Conservation (phyloP, 2,888 invertebrate species). For the Amphimallon solstitiale region DNA sequence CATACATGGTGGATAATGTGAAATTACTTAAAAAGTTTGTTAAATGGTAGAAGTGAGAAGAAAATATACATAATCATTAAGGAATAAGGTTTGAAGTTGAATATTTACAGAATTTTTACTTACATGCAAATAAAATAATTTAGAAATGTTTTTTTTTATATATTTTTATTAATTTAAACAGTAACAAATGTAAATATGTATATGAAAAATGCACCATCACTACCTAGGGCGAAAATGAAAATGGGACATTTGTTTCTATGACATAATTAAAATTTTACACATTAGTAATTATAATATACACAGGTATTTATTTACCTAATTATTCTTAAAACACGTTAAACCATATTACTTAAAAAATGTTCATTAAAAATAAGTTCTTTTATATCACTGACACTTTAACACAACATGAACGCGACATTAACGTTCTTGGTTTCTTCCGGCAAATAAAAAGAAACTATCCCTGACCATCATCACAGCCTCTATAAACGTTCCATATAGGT, state of each 20-base stretch:
- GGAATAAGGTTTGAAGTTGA: too few species aligned
- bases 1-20: too few species aligned
- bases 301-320: slow-evolving; percentile 9
- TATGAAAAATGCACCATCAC: too few species aligned
- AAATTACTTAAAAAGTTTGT: too few species aligned
- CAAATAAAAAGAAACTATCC: slow-evolving; percentile 13
- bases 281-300: slow-evolving; percentile 18
- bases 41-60: too few species aligned
- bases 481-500: slow-evolving; percentile 15
- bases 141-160: too few species aligned
- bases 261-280: slow-evolving; percentile 12
- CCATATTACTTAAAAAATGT: background rate
- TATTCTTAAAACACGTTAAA: slow-evolving; percentile 2
- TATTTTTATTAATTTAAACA: too few species aligned
- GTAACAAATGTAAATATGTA: too few species aligned
- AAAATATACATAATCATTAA: too few species aligned
- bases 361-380: slow-evolving; percentile 17
- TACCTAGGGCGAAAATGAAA: slow-evolving; percentile 18
- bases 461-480: slow-evolving; percentile 32
- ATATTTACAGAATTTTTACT: too few species aligned
- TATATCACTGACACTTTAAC: slow-evolving; percentile 21
- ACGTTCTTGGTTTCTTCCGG: background rate
- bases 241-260: slow-evolving; percentile 3
- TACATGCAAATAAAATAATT: too few species aligned
- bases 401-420: slow-evolving; percentile 5